Conservation (phyloP, 2,113 vertebrate genomes). For the Asarcornis scutulata region DNA sequence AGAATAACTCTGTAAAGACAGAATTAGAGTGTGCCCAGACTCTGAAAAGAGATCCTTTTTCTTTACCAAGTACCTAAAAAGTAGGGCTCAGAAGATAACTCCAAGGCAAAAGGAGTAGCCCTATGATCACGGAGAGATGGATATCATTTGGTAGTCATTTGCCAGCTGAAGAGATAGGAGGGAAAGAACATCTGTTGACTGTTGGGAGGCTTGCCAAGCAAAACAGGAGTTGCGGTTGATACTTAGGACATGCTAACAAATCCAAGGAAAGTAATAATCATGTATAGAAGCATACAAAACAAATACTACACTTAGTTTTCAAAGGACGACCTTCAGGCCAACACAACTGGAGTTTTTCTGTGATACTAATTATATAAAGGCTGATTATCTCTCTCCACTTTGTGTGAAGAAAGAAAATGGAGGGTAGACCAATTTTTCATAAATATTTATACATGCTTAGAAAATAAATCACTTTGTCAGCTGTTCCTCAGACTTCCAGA, state of each 20-base stretch:
- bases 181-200: conserved; percentile 44
- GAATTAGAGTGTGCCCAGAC: accelerated
- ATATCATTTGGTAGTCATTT: conserved; percentile 28
- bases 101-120: not conserved
- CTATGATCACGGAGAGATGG: not conserved
- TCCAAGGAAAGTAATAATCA: conserved; percentile 19
- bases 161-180: not conserved
- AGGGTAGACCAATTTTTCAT: not conserved
- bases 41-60: not conserved
- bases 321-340: not conserved
- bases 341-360: conserved; percentile 5
- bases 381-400: not conserved
- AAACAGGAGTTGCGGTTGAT: conserved; percentile 32
- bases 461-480: not conserved
- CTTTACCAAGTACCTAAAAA: not conserved
- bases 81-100: not conserved
- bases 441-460: not conserved
- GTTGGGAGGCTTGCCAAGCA: conserved; percentile 29
- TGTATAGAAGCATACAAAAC: conserved; percentile 3
- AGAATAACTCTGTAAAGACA: not conserved
- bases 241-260: conserved; percentile 35
- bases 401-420: not conserved
- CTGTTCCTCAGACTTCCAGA: not conserved
- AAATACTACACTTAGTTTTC: conserved; percentile 24
- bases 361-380: not conserved